Percentiles rank a stretch among this genome's conserved stretches.
phyloP scores from a whole-genome alignment of 1,140 invertebrate genomes.

The Sipha flava region DNA sequence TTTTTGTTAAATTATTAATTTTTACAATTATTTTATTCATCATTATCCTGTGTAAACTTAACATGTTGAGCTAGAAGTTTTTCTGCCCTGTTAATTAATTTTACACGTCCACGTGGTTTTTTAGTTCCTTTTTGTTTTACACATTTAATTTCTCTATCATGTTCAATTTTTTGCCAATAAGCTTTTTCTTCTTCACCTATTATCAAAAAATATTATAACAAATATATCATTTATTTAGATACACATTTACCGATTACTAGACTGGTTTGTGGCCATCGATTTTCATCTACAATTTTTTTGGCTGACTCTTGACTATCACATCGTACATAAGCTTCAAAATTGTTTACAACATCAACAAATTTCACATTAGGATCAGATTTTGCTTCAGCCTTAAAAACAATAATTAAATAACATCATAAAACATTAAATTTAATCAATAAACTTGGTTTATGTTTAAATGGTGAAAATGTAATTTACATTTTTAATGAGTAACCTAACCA shows the following conservation, averaged over 20 bases:
- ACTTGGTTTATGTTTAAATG: too few species aligned
- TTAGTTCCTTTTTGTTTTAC: conserved; percentile 46
- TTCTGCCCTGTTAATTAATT: conserved; percentile 55
- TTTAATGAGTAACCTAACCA: too few species aligned
- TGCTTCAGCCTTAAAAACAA: conserved; percentile 1
- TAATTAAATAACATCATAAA: neutral
- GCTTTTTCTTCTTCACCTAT: conserved; percentile 51
- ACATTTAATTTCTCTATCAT: conserved; percentile 51
- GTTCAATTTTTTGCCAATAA: conserved; percentile 57
- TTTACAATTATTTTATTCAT: neutral
- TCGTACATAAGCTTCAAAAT: conserved; percentile 49
- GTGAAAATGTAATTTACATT: too few species aligned
- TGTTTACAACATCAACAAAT: conserved; percentile 17
- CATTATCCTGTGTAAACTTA: conserved; percentile 38
- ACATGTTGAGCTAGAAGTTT: conserved; percentile 55
- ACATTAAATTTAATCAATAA: neutral
- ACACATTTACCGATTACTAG: conserved; percentile 44
- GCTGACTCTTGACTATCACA: conserved; percentile 52
- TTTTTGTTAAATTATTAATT: too few species aligned
- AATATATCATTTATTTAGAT: conserved; percentile 28
- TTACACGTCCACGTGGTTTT: conserved; percentile 54
- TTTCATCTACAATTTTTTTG: conserved; percentile 44
- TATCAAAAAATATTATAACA: conserved; percentile 40
- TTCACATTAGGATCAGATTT: neutral
- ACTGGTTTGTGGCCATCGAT: conserved; percentile 41